A percentile compares a stretch with the other conserved stretches of the same genome.
Conservation (phyloP, 2,888 invertebrate genomes). For the Amaurobius ferox region DNA sequence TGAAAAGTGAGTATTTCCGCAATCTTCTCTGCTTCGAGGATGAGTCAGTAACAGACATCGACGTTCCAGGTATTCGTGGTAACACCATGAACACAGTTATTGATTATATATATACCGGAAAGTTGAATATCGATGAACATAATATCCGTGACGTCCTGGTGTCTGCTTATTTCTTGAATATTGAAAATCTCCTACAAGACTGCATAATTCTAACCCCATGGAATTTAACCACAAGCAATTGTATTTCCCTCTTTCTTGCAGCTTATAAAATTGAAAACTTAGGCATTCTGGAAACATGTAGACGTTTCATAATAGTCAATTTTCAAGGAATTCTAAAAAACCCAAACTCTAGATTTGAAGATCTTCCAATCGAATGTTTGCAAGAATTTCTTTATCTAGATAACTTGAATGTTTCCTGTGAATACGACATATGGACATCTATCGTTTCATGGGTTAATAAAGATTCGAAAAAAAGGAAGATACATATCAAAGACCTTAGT, state of each 20-base stretch:
- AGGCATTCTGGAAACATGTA: neutral
- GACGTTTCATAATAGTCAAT: constrained; percentile 16
- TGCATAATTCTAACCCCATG: neutral
- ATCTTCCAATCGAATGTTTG: constrained; percentile 3
- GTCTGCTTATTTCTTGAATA: constrained; percentile 5
- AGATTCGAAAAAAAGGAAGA: neutral
- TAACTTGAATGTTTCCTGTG: constrained; percentile 26
- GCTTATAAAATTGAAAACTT: neutral
- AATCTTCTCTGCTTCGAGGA: neutral
- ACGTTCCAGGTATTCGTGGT: neutral
- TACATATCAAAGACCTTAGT: neutral
- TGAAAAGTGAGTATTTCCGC: constrained; percentile 26
- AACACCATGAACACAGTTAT: constrained; percentile 8
- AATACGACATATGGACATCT: neutral
- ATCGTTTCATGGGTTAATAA: constrained; percentile 1
- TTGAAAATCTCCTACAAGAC: neutral
- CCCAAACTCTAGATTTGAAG: neutral
- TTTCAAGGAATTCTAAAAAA: constrained; percentile 12
- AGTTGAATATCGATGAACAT: neutral
- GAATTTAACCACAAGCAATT: neutral
- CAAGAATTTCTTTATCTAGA: neutral
- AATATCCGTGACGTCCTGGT: constrained; percentile 13
- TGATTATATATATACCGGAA: constrained; percentile 13
- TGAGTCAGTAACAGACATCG: neutral
- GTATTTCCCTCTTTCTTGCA: neutral